Conservation (phyloP, 2,888 invertebrate genomes). For the Drosophila hamatofila region DNA sequence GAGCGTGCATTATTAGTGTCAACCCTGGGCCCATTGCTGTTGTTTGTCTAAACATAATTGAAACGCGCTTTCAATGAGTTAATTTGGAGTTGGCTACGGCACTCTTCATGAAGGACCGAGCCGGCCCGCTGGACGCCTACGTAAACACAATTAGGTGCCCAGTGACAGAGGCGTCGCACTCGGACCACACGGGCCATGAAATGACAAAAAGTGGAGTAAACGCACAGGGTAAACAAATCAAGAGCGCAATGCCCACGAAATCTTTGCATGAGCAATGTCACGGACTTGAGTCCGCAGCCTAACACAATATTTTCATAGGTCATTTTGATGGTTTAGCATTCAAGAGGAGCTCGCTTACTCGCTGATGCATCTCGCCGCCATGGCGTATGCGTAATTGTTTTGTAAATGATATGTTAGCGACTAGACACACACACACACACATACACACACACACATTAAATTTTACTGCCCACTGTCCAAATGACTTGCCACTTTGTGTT, state of each 20-base stretch:
- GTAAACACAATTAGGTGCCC: slow-evolving; percentile 78
- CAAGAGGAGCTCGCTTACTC: slow-evolving; percentile 35
- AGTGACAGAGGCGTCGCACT: slow-evolving; percentile 36
- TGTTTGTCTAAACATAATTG: slow-evolving; percentile 78
- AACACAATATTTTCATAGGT: slow-evolving; percentile 77
- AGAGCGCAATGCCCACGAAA: slow-evolving; percentile 27
- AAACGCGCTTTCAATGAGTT: slow-evolving; percentile 78
- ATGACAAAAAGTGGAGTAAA: slow-evolving; percentile 79
- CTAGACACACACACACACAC: slow-evolving; percentile 14
- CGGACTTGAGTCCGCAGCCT: slow-evolving; percentile 51
- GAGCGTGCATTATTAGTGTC: slow-evolving; percentile 66
- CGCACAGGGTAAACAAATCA: slow-evolving; percentile 65
- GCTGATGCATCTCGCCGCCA: slow-evolving; percentile 57
- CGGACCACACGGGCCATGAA: slow-evolving; percentile 57
- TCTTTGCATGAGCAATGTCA: slow-evolving; percentile 56
- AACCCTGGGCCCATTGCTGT: slow-evolving; percentile 51
- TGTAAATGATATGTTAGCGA: slow-evolving; percentile 65
- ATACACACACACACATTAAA: slow-evolving; percentile 11
- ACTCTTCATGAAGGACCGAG: slow-evolving; percentile 47
- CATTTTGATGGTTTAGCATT: slow-evolving; percentile 73
- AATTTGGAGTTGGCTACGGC: slow-evolving; percentile 64
- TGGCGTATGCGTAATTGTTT: slow-evolving; percentile 68
- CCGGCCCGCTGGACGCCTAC: slow-evolving; percentile 59
- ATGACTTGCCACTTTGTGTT: slow-evolving; percentile 74
- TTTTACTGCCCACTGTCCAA: slow-evolving; percentile 57